Conservation (phyloP, 2,888 invertebrate genomes). For the Timema podura region DNA sequence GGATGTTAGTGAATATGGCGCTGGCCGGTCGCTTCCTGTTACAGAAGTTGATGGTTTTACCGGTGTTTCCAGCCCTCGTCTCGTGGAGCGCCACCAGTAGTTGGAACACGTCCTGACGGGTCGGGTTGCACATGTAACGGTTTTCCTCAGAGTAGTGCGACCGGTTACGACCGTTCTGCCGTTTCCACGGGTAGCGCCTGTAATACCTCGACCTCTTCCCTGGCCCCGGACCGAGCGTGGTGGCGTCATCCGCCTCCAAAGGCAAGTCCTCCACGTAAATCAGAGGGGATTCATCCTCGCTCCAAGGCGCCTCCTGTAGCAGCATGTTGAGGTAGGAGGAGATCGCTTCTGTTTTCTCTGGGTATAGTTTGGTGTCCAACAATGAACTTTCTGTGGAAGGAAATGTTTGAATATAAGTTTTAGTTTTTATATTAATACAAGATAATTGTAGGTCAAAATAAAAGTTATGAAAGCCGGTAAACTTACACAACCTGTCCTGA, state of each 20-base stretch:
- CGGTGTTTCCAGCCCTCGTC: conserved; percentile 53
- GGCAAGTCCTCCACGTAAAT: conserved; percentile 26
- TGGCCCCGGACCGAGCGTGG: background rate
- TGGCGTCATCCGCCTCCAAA: background rate
- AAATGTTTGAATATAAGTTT: too few species aligned
- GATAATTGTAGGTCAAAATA: too few species aligned
- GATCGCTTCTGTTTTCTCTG: conserved; percentile 7
- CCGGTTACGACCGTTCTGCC: conserved; percentile 46
- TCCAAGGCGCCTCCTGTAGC: conserved; percentile 20
- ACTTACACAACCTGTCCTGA: too few species aligned
- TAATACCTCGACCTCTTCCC: conserved; percentile 55
- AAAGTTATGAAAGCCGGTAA: too few species aligned
- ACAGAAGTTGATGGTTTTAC: conserved; percentile 56
- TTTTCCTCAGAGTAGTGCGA: conserved; percentile 53
- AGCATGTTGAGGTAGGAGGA: conserved; percentile 22
- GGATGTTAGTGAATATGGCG: conserved; percentile 58
- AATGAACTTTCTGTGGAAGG: too few species aligned
- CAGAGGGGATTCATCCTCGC: conserved; percentile 17
- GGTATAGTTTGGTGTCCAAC: too few species aligned
- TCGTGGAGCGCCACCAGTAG: conserved; percentile 58
- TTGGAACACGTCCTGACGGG: conserved; percentile 57
- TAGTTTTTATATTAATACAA: too few species aligned
- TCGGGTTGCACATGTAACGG: conserved; percentile 58
- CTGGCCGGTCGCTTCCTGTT: conserved; percentile 53
- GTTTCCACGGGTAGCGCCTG: conserved; percentile 60